phyloP scores from a whole-genome alignment of 2,888 invertebrate species.

The Drosophila monieri region DNA sequence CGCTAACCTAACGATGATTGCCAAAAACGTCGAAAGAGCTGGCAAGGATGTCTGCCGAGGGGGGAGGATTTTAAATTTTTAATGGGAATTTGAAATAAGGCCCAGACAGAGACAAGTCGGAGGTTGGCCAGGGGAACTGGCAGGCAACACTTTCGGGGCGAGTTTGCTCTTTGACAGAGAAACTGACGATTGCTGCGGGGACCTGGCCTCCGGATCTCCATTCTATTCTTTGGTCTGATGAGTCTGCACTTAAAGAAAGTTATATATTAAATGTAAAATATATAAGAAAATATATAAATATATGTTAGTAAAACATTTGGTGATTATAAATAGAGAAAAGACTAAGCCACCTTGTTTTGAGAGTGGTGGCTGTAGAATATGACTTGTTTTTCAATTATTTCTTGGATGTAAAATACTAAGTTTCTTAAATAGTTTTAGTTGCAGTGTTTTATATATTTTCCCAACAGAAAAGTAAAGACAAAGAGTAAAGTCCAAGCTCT shows the following conservation, averaged over 20 bases:
- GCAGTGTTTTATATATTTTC: background rate
- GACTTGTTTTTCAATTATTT: too few relatives aligned
- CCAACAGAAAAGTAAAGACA: background rate
- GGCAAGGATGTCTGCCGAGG: conserved; percentile 34
- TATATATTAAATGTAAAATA: background rate
- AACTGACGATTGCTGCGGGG: conserved; percentile 44
- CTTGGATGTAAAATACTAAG: too few relatives aligned
- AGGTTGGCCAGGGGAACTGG: conserved; percentile 1
- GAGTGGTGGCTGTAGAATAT: too few relatives aligned
- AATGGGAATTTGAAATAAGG: conserved; percentile 78
- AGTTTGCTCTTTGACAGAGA: conserved; percentile 50
- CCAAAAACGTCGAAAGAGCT: conserved; percentile 49
- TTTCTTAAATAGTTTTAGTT: too few relatives aligned
- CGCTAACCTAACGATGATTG: conserved; percentile 78
- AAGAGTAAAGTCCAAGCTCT: conserved; percentile 14
- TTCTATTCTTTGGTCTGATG: conserved; percentile 17
- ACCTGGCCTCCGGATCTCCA: conserved; percentile 13
- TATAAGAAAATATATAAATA: too few relatives aligned
- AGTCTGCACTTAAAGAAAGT: conserved; percentile 9
- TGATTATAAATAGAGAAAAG: too few relatives aligned
- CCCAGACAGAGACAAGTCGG: conserved; percentile 46
- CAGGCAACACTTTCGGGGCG: conserved; percentile 44
- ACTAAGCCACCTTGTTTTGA: too few relatives aligned
- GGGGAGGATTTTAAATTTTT: conserved; percentile 75
- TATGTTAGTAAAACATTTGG: too few relatives aligned